Evolutionary conservation across 2,888 invertebrate genomes (phyloP).

Genomic region (Hofmannophila pseudospretella): DNA sequence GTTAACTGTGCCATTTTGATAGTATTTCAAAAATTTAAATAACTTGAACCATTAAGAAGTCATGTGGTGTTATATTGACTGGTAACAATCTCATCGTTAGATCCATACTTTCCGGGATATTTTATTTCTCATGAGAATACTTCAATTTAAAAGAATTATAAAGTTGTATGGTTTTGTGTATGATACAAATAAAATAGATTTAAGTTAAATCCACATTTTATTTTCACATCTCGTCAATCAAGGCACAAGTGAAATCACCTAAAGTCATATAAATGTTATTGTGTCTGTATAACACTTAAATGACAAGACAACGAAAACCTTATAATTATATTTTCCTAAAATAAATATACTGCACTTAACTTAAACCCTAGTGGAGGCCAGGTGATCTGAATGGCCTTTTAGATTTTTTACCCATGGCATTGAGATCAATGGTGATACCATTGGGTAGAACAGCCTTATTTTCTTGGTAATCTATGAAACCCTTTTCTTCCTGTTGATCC

Average conservation of each 20-base stretch:
- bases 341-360: slow-evolving; percentile 59
- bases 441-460: slow-evolving; percentile 85
- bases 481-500: slow-evolving; percentile 75
- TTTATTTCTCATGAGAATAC: no score
- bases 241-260: slow-evolving; percentile 34
- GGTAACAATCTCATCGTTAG: no score
- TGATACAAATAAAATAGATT: slow-evolving; percentile 1
- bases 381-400: slow-evolving; percentile 80
- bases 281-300: slow-evolving; percentile 36
- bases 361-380: slow-evolving; percentile 59
- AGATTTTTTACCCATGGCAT: slow-evolving; percentile 83
- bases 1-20: no score
- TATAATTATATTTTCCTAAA: slow-evolving; percentile 60
- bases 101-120: no score
- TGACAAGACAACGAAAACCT: slow-evolving; percentile 55
- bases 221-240: slow-evolving; percentile 37
- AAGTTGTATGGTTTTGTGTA: no score
- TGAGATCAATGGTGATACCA: slow-evolving; percentile 84
- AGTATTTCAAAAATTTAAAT: no score
- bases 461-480: slow-evolving; percentile 85
- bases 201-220: slow-evolving; percentile 23
- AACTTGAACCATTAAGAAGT: no score
- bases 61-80: no score
- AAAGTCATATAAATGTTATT: slow-evolving; percentile 31
- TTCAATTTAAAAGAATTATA: no score